A percentile compares a stretch with the other conserved stretches of the same genome.
Evolutionary conservation across 53 echinoderm and acorn worm species (phyloP).

Genomic region (Holothuria scabra): DNA sequence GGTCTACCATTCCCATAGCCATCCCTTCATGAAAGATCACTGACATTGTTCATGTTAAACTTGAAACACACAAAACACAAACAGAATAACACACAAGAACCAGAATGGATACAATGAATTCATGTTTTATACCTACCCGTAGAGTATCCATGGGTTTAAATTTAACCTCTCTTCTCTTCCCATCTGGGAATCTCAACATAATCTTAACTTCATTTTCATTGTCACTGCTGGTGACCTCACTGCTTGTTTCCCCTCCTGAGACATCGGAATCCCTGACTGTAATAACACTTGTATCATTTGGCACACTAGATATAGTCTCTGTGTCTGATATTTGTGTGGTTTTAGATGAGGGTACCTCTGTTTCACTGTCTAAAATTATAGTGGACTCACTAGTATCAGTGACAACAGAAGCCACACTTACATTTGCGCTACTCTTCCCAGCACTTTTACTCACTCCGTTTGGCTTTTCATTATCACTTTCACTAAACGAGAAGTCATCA

Average conservation of each 20-base stretch:
- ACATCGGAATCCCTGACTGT: slow-evolving; percentile 47
- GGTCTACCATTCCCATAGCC: too few species aligned
- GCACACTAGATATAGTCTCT: too few species aligned
- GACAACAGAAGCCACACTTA: background rate
- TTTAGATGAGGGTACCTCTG: background rate
- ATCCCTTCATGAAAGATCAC: too few species aligned
- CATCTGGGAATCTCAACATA: slow-evolving; percentile 90
- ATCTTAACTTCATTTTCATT: slow-evolving; percentile 61
- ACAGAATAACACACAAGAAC: too few species aligned
- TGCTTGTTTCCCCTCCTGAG: background rate
- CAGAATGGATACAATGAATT: too few species aligned
- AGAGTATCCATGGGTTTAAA: slow-evolving; percentile 72
- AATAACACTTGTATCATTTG: too few species aligned
- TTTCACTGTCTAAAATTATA: background rate
- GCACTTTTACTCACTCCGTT: background rate
- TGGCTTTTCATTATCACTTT: slow-evolving; percentile 17
- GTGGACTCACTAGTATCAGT: background rate
- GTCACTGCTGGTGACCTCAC: slow-evolving; percentile 20
- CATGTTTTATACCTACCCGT: slow-evolving; percentile 59
- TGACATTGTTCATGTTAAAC: too few species aligned
- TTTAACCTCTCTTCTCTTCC: slow-evolving; percentile 83
- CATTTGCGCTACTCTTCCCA: background rate
- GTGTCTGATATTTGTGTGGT: too few species aligned
- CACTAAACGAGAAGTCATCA: slow-evolving; percentile 44
- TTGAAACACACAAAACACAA: too few species aligned